Evolutionary conservation across 2,797 vertebrate genomes (phyloP).

Genomic region (Gallinago stenura): DNA sequence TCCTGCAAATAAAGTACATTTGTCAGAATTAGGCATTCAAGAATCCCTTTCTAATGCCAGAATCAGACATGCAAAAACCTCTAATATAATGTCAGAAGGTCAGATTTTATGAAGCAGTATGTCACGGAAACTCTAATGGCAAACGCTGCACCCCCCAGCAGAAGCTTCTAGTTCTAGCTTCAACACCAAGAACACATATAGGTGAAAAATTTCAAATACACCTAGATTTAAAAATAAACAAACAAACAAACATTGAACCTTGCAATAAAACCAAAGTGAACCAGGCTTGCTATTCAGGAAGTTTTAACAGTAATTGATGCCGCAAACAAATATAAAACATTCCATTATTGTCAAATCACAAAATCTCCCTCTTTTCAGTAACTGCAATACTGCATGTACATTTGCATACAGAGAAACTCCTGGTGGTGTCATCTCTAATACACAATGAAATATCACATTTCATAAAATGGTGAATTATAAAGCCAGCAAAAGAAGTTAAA

Average conservation of each 20-base stretch:
- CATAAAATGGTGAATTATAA: background rate
- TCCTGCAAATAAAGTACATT: slow-evolving; percentile 42
- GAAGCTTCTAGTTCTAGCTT: background rate
- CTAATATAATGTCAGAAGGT: slow-evolving; percentile 5
- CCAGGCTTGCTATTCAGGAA: background rate
- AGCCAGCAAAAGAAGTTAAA: background rate
- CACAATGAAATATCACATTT: background rate
- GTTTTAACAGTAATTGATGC: background rate
- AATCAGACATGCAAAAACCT: slow-evolving; percentile 34
- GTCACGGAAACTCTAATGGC: background rate
- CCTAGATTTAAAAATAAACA: background rate
- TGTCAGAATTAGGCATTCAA: slow-evolving; percentile 16
- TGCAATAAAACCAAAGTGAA: background rate
- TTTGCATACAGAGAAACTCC: background rate
- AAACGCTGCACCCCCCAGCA: background rate
- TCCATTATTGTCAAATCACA: background rate
- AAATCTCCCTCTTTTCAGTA: background rate
- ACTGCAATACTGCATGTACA: background rate
- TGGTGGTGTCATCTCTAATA: background rate
- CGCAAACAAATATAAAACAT: background rate
- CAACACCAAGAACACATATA: background rate
- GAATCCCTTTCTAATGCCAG: slow-evolving; percentile 23
- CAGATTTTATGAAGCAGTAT: slow-evolving; percentile 27
- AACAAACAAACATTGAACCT: background rate
- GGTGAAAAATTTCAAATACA: background rate